Evolutionary conservation across 2,113 vertebrate species (phyloP).

Genomic region (Glareola pratincola): DNA sequence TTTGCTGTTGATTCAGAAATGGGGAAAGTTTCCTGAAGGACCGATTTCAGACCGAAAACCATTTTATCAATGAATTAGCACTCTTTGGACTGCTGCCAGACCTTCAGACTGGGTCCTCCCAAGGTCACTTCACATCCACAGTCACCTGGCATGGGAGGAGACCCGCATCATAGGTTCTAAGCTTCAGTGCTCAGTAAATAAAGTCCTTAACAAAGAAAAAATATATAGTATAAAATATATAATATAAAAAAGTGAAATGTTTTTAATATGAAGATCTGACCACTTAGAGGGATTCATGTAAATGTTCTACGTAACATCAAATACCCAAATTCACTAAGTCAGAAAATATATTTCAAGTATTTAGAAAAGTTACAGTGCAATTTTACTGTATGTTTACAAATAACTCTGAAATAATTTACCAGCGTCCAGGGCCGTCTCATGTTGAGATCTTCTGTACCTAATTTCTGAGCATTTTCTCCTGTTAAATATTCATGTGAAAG

Average conservation of each 20-base stretch:
- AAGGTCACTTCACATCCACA: neutral
- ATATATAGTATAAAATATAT: too few species aligned
- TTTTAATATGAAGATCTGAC: neutral
- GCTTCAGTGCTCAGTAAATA: neutral
- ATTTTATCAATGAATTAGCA: neutral
- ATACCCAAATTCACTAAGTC: neutral
- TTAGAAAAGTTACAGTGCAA: neutral
- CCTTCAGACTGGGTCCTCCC: neutral
- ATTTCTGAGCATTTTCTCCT: neutral
- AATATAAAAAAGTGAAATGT: fast-evolving
- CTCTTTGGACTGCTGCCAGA: neutral
- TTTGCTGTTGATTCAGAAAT: neutral
- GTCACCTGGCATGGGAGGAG: neutral
- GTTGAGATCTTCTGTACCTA: neutral
- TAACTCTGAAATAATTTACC: neutral
- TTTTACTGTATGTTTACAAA: neutral
- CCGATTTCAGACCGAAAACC: neutral
- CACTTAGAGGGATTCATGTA: neutral
- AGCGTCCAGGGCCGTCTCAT: neutral
- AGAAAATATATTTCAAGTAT: neutral
- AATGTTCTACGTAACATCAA: neutral
- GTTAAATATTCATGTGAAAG: neutral
- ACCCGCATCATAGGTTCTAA: neutral
- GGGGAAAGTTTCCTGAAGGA: neutral
- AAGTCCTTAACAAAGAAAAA: neutral